Conservation (phyloP, 1,140 invertebrate species). For the Bombus polaris region DNA sequence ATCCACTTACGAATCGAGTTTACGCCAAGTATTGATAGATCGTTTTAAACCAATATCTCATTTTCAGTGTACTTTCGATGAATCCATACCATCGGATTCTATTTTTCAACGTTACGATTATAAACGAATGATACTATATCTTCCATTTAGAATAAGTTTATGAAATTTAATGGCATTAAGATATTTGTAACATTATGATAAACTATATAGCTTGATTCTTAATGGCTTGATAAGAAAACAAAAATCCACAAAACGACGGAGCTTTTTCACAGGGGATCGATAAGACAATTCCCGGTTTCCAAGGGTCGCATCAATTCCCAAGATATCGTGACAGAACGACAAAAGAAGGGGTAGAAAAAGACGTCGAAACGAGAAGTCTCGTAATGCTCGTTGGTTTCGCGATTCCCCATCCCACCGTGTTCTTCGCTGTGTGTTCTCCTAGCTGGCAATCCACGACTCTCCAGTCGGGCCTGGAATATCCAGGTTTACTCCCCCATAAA, state of each 20-base stretch:
- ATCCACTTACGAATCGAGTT: too few relatives aligned
- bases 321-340: neutral
- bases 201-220: too few relatives aligned
- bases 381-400: constrained; percentile 49
- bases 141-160: neutral
- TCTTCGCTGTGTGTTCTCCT: neutral
- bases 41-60: too few relatives aligned
- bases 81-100: too few relatives aligned
- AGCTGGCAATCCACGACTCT: neutral
- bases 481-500: constrained; percentile 68
- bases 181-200: neutral
- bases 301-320: neutral
- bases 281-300: neutral
- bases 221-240: neutral
- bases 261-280: neutral
- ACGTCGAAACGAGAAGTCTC: constrained; percentile 13
- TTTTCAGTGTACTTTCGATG: too few relatives aligned
- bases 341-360: neutral
- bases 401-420: constrained; percentile 39
- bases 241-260: neutral
- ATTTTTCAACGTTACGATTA: too few relatives aligned
- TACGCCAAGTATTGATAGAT: too few relatives aligned
- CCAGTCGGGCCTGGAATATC: constrained; percentile 55
- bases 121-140: neutral
- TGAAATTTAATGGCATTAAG: neutral